Base-by-base conservation (phyloP, 2,797 vertebrate genomes). In the Danio tinwini region DNA sequence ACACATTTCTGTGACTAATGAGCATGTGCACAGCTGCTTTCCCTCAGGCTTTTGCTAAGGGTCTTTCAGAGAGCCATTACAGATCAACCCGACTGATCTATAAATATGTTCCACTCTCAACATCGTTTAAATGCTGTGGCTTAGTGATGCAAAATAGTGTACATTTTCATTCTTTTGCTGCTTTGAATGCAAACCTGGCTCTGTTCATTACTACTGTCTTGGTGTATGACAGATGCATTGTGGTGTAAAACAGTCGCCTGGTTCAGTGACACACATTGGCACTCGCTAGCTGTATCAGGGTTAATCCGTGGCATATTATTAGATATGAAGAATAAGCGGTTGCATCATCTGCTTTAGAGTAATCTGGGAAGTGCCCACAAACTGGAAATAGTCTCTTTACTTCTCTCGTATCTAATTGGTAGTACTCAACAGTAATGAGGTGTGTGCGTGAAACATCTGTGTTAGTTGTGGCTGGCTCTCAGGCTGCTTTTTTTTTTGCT, bases 21-120 rank as follows among this genome's bases (percentile, higher is more conserved):
- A 71, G 49, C 13, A 10, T 8, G 47, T 49, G 50, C 13, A 64
- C 49, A 62, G 12, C 14, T 65, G n/a, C 47, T 56, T 50, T 39
- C 29, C 14, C 44, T 70, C n/a, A 52, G 40, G 52, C 74, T 85
- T 86, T 85, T 85, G 82, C 83, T 80, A 81, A 64, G 84, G 65
- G 74, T 12, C 62, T 62, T 85, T 84, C 49, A 62, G 39, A 61
- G 71, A 70, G 47, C 44, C 55, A 10, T 56, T 68, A 68, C 45
- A 37, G 39, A 47, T 73, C 55, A 47, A 17, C 17, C 12, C 2
- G 39, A 10, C 11, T 10, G 42, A 52, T 52, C 71, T 74, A 74
- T 74, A 74, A 61, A 74, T 61, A 74, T 59, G 45, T 47, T 50
- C 16, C 16, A 70, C 10, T 58, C 42, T 62, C 58, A 2, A 17